phyloP scores from a whole-genome alignment of 2,797 vertebrate species.

The Botia almorhae region DNA sequence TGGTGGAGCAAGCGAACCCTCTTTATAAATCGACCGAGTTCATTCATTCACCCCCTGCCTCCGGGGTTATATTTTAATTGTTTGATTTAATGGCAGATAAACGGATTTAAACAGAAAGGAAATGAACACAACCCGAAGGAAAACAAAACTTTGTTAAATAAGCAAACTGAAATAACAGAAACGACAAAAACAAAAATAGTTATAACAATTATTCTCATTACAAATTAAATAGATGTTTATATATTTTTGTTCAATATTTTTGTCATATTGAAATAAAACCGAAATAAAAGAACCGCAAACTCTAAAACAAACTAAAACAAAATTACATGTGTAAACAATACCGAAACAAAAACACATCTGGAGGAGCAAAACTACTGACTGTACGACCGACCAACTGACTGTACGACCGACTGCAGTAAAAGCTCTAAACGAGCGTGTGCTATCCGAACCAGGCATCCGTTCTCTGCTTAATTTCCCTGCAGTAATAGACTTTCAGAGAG shows the following conservation, averaged over 20 bases:
- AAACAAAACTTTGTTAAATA: too few species aligned
- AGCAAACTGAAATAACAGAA: too few species aligned
- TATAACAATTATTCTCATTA: not conserved
- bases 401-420: not conserved
- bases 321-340: not conserved
- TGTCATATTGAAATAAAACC: not conserved
- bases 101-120: not conserved
- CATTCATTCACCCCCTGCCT: slow-evolving; percentile 31
- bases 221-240: too few species aligned
- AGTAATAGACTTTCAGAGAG: slow-evolving; percentile 47
- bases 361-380: not conserved
- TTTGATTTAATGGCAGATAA: too few species aligned
- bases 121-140: too few species aligned
- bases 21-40: slow-evolving; percentile 48
- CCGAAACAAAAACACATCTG: not conserved
- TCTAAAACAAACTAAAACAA: not conserved
- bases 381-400: too few species aligned
- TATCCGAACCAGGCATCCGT: slow-evolving; percentile 15
- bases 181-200: too few species aligned
- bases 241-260: not conserved
- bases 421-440: slow-evolving; percentile 10
- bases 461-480: slow-evolving; percentile 43
- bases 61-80: not conserved
- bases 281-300: not conserved
- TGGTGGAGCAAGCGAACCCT: slow-evolving; percentile 13